Evolutionary conservation across 2,888 invertebrate species (phyloP), one percentile per base, ranked within the genome.

Genomic region (Trachelus stipa): DNA sequence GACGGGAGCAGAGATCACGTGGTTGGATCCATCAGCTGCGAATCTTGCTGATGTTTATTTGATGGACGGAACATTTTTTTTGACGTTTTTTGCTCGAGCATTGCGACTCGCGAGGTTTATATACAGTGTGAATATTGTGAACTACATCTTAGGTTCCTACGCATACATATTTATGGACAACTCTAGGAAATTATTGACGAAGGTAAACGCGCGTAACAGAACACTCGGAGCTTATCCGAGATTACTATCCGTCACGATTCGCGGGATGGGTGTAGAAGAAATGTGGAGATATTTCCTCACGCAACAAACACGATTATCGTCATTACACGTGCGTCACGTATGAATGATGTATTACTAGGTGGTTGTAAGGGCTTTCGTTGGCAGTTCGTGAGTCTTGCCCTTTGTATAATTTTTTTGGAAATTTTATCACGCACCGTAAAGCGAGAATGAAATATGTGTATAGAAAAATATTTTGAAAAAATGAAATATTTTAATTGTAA

Each of bases 241-340:
- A 56, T 56, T 56, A 56, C 9, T 56, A 56, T 23, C 40, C 40
- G 23, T 56, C 40, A 56, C 23, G 40, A 56, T 56, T 56, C 40
- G 40, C 40, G 23, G 40, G 40, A 56, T 56, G 40, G 40, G 40
- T 56, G 40, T 23, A 56, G 2, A 23, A 56, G 40, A 56, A 23
- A 23, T 56, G 40, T 56, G 23, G 9, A 56, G 15, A 56, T 56
- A 23, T 56, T 56, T 56, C 40, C 23, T 56, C 40, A 23, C 6
- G 40, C 23, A 56, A 56, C 40, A 2, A 40, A 40, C 40, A 15
- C 6, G 23, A 71, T 30, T 71, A 71, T 71, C 71, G 71, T 9
- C 71, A 33, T 71, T 71, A 71, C 6, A 33, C 71, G 71, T 33
- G 15, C 71, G 71, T 71, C 71, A 33, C 71, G 71, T 33, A 71